Evolutionary conservation across 2,888 invertebrate species (phyloP), one percentile per base, ranked within the genome.

Genomic region (Archaeoteleia sp.): DNA sequence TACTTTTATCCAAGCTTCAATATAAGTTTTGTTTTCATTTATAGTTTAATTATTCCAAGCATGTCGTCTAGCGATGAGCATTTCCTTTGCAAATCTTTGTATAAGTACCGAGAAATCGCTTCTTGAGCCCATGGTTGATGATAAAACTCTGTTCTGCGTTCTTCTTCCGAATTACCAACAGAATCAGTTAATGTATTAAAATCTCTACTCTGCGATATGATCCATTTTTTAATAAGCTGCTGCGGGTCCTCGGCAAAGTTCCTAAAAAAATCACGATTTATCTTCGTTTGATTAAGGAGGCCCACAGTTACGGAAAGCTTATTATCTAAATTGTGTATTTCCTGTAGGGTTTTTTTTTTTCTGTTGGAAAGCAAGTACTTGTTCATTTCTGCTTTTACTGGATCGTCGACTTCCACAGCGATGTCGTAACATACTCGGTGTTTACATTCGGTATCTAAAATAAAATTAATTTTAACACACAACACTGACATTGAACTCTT

Each of bases 381-480:
- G 85, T 97, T 97, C 98, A 98, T 98, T 87, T 98, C 98, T 48
- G 95, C 92, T 87, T 99, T 98, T 46, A 98, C 87, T 1, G 97
- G 96, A 85, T 98, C 98, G 82, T 98, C 98, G 42, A 99, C 93
- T 89, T 99, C 98, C 0, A 99, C 98, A 86, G 99, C 98, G 83
- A 99, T 98, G 87, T 99, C 99, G 86, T 99, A 99, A 86, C 98
- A 99, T 29, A 98, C 97, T 1, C 98, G 98, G 87, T 98, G 97
- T 87, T 98, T 98, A 82, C 95, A 94, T 87, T 98, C 97, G 48
- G 95, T 93, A 17, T 96, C 97, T 84, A 89, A 88, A 89, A 49
- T 27, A 51, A 32, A 5, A 29, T n/a, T 35, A 13, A 17, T 7
- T 12, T 13, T 23, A 34, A 5, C 2, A 32, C 12, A 6, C 6